Conservation (phyloP, 2,797 vertebrate genomes). For the Xenopus petersii region DNA sequence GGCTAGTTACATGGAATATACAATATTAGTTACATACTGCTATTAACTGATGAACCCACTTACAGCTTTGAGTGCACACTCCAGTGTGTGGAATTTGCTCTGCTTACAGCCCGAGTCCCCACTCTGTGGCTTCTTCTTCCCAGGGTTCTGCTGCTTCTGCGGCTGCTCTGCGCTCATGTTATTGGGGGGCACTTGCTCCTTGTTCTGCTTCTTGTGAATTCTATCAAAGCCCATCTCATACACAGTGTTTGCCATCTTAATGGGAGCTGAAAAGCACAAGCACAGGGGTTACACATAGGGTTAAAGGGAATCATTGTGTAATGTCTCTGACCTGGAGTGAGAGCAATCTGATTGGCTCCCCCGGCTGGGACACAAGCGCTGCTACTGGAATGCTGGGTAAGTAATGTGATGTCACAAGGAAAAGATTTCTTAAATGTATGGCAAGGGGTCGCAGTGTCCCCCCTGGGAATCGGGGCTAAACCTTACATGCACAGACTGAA, state of each 20-base stretch:
- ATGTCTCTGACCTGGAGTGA: no score
- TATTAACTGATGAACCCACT: slow-evolving; percentile 56
- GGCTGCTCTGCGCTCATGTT: slow-evolving; percentile 55
- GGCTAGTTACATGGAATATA: no score
- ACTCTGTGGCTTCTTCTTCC: slow-evolving; percentile 61
- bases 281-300: not conserved
- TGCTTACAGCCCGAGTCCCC: slow-evolving; percentile 36
- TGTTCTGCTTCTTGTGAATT: slow-evolving; percentile 81
- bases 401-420: no score
- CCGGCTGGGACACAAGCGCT: no score
- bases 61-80: slow-evolving; percentile 85
- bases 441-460: no score
- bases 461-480: no score
- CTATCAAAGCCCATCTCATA: slow-evolving; percentile 81
- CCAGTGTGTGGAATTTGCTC: slow-evolving; percentile 69
- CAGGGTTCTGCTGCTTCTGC: slow-evolving; percentile 62
- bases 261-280: slow-evolving; percentile 62
- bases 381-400: no score
- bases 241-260: slow-evolving; percentile 74
- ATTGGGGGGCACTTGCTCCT: slow-evolving; percentile 82
- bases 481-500: no score
- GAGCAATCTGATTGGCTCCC: no score
- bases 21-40: no score
- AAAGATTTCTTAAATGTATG: no score
- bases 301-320: no score